A percentile compares a stretch with the other conserved stretches of the same genome.
phyloP scores from a whole-genome alignment of 2,797 vertebrate genomes.

The Girardinus metallicus region DNA sequence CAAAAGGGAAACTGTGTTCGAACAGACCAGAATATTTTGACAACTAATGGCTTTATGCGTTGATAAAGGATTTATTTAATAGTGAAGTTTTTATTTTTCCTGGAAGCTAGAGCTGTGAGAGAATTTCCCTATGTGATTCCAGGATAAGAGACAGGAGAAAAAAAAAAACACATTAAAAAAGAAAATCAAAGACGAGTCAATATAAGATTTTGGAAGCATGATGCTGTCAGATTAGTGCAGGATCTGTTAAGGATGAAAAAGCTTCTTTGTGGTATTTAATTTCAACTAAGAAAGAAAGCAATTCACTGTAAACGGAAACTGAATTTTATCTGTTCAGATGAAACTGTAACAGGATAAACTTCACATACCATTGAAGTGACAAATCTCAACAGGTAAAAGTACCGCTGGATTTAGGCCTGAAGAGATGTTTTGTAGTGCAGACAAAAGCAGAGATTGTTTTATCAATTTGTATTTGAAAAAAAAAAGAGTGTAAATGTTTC shows the following conservation, averaged over 20 bases:
- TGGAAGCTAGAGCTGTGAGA: not conserved
- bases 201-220: not conserved
- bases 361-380: not conserved
- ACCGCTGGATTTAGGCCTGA: not conserved
- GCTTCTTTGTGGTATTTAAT: not conserved
- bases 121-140: constrained; percentile 1
- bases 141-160: not conserved
- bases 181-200: not conserved
- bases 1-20: not conserved
- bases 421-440: not conserved
- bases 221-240: not conserved
- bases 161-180: not conserved
- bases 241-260: not conserved
- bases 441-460: not conserved
- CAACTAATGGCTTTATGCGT: not conserved
- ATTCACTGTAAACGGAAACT: not conserved
- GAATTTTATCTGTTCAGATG: not conserved
- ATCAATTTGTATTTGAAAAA: not conserved
- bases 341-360: not conserved
- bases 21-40: not conserved
- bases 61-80: not conserved
- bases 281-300: not conserved
- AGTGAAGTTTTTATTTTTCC: not conserved
- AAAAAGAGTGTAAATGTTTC: not conserved
- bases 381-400: not conserved